phyloP scores from a whole-genome alignment of 2,113 vertebrate genomes.

The Nannobrachium achirus region DNA sequence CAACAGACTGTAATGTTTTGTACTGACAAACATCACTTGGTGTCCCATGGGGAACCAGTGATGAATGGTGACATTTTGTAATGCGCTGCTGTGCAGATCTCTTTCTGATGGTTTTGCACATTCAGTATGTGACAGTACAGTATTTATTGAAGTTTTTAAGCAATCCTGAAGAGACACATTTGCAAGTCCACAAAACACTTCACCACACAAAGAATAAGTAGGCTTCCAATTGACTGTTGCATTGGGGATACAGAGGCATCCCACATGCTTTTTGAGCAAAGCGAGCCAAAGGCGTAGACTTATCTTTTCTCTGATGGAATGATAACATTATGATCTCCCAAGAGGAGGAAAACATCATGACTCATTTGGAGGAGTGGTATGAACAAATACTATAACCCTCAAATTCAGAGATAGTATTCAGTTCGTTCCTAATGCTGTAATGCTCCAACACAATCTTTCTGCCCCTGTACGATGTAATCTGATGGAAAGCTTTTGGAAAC shows the following conservation, averaged over 20 bases:
- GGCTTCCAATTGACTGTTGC: not conserved
- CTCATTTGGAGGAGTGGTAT: not conserved
- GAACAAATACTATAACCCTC: not conserved
- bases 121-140: not conserved
- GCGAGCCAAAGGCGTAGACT: too few relatives aligned
- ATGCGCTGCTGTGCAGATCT: not conserved
- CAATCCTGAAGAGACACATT: too few relatives aligned
- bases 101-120: not conserved
- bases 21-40: constrained; percentile 8
- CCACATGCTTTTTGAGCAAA: too few relatives aligned
- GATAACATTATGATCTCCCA: too few relatives aligned
- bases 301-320: too few relatives aligned
- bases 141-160: too few relatives aligned
- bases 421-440: constrained; percentile 10
- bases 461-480: constrained; percentile 13
- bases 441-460: constrained; percentile 6
- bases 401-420: not conserved
- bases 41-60: not conserved
- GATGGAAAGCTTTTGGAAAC: constrained; percentile 29
- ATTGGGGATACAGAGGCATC: not conserved
- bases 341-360: not conserved
- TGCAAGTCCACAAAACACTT: too few relatives aligned
- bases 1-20: not conserved
- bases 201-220: too few relatives aligned
- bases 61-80: constrained; percentile 8